Evolutionary conservation across 2,113 vertebrate species (phyloP).

Genomic region (Calyptomena viridis): DNA sequence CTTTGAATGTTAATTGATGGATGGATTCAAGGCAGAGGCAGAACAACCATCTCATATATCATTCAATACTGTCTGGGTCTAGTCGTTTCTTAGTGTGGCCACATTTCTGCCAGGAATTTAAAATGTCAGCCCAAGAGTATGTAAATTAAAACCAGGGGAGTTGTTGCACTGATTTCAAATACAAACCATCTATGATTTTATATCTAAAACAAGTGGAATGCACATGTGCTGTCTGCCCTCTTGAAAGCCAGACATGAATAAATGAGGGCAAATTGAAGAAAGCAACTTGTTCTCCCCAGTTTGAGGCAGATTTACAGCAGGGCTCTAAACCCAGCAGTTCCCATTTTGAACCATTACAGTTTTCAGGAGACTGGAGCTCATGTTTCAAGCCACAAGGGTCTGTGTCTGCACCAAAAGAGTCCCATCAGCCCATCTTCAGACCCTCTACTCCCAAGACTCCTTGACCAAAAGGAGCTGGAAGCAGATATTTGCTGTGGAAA

Average conservation of each 20-base stretch:
- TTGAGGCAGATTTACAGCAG: background rate
- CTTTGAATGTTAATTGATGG: slow-evolving; percentile 68
- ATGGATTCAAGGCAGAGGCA: slow-evolving; percentile 67
- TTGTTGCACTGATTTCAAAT: slow-evolving; percentile 38
- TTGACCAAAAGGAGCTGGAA: background rate
- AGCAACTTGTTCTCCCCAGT: background rate
- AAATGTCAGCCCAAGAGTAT: slow-evolving; percentile 44
- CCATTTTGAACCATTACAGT: background rate
- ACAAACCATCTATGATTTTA: background rate
- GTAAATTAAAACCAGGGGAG: slow-evolving; percentile 33
- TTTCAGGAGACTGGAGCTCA: background rate
- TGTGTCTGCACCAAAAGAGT: background rate
- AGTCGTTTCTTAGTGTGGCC: slow-evolving; percentile 51
- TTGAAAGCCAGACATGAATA: background rate
- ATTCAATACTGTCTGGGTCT: slow-evolving; percentile 69
- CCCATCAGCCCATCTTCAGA: background rate
- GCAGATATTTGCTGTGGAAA: background rate
- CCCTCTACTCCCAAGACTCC: background rate
- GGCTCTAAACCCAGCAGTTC: background rate
- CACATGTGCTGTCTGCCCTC: background rate
- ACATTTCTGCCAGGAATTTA: slow-evolving; percentile 61
- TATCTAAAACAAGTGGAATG: background rate
- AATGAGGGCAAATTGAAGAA: background rate
- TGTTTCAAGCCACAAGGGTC: background rate
- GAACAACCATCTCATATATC: slow-evolving; percentile 68